Conservation (phyloP, 2,888 invertebrate species). For the Ashinkailepas kermadecensis region DNA sequence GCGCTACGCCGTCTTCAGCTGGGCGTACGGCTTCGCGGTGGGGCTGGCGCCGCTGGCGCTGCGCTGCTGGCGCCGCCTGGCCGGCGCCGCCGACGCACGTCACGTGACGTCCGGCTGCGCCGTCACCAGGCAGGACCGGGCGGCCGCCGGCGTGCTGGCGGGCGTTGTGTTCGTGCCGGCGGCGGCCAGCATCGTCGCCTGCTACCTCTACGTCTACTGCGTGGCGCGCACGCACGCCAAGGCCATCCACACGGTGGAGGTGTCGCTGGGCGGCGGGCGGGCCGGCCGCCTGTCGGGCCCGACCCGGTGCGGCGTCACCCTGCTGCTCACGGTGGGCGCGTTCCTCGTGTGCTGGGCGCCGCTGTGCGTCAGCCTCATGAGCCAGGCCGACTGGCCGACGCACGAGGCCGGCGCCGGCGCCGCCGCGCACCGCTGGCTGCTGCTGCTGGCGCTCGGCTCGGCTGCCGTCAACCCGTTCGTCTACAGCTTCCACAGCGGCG, state of each 20-base stretch:
- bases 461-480: conserved; percentile 58
- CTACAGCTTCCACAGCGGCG: conserved; percentile 56
- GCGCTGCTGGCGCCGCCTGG: conserved; percentile 39
- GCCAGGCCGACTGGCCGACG: conserved; percentile 42
- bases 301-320: conserved; percentile 54
- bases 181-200: conserved; percentile 50
- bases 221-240: conserved; percentile 56
- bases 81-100: conserved; percentile 2
- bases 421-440: conserved; percentile 50
- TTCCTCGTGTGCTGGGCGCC: conserved; percentile 56
- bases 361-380: conserved; percentile 48
- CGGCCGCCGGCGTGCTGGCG: conserved; percentile 52
- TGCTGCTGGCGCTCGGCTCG: conserved; percentile 52
- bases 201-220: conserved; percentile 56
- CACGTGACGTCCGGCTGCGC: conserved; percentile 30
- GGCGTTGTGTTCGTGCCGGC: conserved; percentile 55
- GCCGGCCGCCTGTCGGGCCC: conserved; percentile 26
- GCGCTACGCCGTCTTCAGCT: conserved; percentile 51
- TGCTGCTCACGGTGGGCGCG: conserved; percentile 55
- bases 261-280: conserved; percentile 44
- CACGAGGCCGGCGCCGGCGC: conserved; percentile 46
- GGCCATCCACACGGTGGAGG: conserved; percentile 55
- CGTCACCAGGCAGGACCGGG: conserved; percentile 45
- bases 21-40: conserved; percentile 52
- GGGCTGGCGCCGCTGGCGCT: conserved; percentile 52